Evolutionary conservation across 1,140 invertebrate genomes (phyloP).

Genomic region (Drosophila sp.): DNA sequence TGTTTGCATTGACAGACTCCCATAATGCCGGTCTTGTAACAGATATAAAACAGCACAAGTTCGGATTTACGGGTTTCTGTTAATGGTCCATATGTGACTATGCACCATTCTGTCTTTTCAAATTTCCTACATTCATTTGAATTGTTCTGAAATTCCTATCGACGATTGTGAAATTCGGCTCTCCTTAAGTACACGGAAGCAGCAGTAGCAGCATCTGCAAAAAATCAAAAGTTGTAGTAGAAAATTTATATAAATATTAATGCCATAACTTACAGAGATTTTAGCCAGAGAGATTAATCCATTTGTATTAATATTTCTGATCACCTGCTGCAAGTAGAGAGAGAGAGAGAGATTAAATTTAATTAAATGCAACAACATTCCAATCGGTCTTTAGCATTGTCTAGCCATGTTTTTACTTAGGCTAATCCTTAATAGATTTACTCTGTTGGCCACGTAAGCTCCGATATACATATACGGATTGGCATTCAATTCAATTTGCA

Average conservation of each 20-base stretch:
- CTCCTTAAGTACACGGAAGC: not conserved
- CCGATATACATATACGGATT: slow-evolving; percentile 20
- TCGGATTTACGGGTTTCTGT: slow-evolving; percentile 84
- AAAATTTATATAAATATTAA: not conserved
- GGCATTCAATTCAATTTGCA: slow-evolving; percentile 68
- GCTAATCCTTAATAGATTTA: slow-evolving; percentile 57
- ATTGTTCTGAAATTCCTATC: slow-evolving; percentile 41
- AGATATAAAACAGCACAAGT: slow-evolving; percentile 83
- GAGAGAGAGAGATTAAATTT: slow-evolving; percentile 8
- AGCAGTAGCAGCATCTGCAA: not conserved
- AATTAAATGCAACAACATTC: slow-evolving; percentile 3
- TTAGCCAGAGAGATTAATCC: too few relatives aligned
- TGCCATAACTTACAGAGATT: too few relatives aligned
- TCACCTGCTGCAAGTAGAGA: not conserved
- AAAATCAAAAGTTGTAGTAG: not conserved
- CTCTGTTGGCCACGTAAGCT: slow-evolving; percentile 61
- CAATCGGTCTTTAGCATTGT: not conserved
- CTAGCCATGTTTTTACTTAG: slow-evolving; percentile 43
- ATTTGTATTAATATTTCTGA: not conserved
- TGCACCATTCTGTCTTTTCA: slow-evolving; percentile 67
- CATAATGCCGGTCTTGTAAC: slow-evolving; percentile 83
- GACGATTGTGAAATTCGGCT: not conserved
- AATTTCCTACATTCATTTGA: slow-evolving; percentile 15
- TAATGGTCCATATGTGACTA: slow-evolving; percentile 83
- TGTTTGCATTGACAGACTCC: slow-evolving; percentile 83